Conservation (phyloP, 2,113 vertebrate genomes). For the Trogon melanurus region DNA sequence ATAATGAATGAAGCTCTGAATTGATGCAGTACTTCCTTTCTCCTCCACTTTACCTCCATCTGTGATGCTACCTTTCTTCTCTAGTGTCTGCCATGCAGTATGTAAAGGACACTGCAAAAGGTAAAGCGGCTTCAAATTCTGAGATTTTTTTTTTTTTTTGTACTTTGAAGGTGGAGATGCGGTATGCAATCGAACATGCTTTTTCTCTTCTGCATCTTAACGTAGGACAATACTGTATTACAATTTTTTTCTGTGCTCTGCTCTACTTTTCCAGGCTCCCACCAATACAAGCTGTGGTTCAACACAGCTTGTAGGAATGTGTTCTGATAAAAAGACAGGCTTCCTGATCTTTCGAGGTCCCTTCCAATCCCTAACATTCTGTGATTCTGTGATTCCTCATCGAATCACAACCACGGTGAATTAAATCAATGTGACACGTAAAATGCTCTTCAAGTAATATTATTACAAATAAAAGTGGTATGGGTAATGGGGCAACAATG, state of each 20-base stretch:
- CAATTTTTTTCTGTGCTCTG: not conserved
- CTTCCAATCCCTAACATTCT: too few species aligned
- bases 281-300: not conserved
- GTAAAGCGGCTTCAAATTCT: not conserved
- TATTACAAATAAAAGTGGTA: not conserved
- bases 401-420: not conserved
- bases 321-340: not conserved
- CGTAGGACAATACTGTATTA: not conserved
- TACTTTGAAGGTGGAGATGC: not conserved
- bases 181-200: not conserved
- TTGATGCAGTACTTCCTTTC: not conserved
- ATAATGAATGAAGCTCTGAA: constrained; percentile 12
- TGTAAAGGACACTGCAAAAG: not conserved
- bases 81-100: not conserved
- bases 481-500: not conserved
- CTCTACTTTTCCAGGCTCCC: not conserved
- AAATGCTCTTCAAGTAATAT: not conserved
- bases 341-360: not conserved
- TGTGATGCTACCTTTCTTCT: not conserved
- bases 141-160: not conserved
- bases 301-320: not conserved
- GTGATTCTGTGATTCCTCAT: not conserved
- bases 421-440: not conserved
- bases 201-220: not conserved
- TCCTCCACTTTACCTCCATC: not conserved